phyloP scores from a whole-genome alignment of 2,888 invertebrate genomes.

The Phania funesta region DNA sequence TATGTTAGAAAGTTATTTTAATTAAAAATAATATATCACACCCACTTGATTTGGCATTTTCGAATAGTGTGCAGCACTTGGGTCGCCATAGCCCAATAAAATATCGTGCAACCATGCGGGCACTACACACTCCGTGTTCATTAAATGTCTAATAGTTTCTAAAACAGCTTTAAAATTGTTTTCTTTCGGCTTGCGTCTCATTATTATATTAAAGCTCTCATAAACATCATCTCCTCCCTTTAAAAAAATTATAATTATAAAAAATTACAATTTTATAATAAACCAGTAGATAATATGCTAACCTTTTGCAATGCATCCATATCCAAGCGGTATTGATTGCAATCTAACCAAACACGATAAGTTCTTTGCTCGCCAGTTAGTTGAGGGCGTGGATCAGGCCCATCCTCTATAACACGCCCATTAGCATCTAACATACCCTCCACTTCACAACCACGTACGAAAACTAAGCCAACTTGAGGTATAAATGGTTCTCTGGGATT shows the following conservation, averaged over 20 bases:
- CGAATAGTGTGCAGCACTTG: slow-evolving; percentile 97
- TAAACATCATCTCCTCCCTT: slow-evolving; percentile 86
- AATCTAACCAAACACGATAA: slow-evolving; percentile 96
- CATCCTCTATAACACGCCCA: slow-evolving; percentile 97
- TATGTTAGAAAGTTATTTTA: background rate
- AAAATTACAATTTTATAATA: background rate
- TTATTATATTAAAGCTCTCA: slow-evolving; percentile 96
- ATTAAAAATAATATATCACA: background rate
- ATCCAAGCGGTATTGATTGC: slow-evolving; percentile 97
- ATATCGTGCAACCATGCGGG: slow-evolving; percentile 98
- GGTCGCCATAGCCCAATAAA: slow-evolving; percentile 98
- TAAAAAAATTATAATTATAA: background rate
- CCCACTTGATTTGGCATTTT: slow-evolving; percentile 90
- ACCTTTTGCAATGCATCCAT: slow-evolving; percentile 92
- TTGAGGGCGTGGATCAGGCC: slow-evolving; percentile 92
- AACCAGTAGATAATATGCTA: too few relatives aligned
- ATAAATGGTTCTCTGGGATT: slow-evolving; percentile 92
- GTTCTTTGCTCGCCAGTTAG: slow-evolving; percentile 94
- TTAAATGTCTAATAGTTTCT: slow-evolving; percentile 98
- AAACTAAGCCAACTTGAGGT: slow-evolving; percentile 94
- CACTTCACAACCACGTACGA: slow-evolving; percentile 98
- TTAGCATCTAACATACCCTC: slow-evolving; percentile 98
- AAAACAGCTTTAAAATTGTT: slow-evolving; percentile 99
- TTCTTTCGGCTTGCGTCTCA: slow-evolving; percentile 99
- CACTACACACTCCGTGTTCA: slow-evolving; percentile 99